These are phyloP conservation scores for Tenthredo livida DNA, from an alignment of 2,888 invertebrate genomes.

Conservation along the genomic window DNA sequence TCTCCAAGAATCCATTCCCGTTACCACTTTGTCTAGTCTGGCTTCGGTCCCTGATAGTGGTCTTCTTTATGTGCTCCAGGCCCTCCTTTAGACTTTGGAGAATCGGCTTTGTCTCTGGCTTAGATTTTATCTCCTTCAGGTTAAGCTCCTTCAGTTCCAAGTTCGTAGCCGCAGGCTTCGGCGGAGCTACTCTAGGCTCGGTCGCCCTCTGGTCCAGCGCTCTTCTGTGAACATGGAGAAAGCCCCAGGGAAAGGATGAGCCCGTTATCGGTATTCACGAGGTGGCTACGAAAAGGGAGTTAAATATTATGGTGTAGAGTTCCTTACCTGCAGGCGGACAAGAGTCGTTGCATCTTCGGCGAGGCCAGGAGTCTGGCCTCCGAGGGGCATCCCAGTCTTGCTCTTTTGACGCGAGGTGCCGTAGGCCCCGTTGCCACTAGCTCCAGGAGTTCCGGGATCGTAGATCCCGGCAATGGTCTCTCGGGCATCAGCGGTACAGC, in stretches of 20 bases:
- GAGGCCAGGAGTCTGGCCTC: conserved; percentile 77
- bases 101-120: conserved; percentile 73
- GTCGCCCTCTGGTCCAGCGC: conserved; percentile 75
- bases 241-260: conserved; percentile 4
- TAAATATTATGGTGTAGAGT: neutral
- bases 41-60: conserved; percentile 72
- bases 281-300: neutral
- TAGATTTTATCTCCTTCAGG: conserved; percentile 73
- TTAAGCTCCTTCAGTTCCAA: conserved; percentile 71
- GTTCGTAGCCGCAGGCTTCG: conserved; percentile 67
- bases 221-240: conserved; percentile 67
- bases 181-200: conserved; percentile 74
- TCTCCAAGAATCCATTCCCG: conserved; percentile 69
- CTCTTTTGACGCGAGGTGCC: conserved; percentile 73
- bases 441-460: conserved; percentile 73
- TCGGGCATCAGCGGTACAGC: conserved; percentile 76
- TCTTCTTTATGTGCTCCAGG: conserved; percentile 73
- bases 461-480: conserved; percentile 70
- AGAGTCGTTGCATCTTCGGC: conserved; percentile 77
- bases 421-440: conserved; percentile 75
- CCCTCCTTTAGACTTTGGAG: conserved; percentile 73
- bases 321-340: conserved; percentile 77
- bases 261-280: conserved; percentile 4
- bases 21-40: conserved; percentile 63
- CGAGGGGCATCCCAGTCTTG: conserved; percentile 74